Evolutionary conservation across 1,140 invertebrate species (phyloP), one percentile per base, ranked within the genome.

Genomic region (Mya arenaria): DNA sequence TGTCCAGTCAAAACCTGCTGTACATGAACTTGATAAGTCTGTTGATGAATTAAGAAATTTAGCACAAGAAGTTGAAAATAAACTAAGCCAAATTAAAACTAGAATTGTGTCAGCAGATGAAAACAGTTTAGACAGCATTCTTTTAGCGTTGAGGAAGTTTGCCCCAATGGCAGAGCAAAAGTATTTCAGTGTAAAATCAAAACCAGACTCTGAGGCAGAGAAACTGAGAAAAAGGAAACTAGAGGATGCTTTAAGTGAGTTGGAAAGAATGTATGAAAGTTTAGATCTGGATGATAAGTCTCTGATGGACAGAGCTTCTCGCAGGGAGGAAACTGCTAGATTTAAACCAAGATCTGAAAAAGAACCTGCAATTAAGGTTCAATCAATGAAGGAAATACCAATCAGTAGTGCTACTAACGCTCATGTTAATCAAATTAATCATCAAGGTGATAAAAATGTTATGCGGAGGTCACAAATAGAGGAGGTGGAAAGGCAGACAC

Each of bases 51-150:
- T 91, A 6, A 86, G 86, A 68, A 77, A 86, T 6, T 66, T 91
- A 32, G 90, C 90, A 6, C 84, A 86, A 44, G 87, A 88, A 77
- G 90, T 91, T 6, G 90, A 91, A 72, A 68, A 71, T 36, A 89
- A 87, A 58, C 80, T 91, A 25, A 82, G 82, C 52, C 69, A 84
- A 28, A 91, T 91, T n/a, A 90, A 90, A 62, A 82, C 82, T 13
- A 88, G 86, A 65, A 88, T 91, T 65, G 83, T 89, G 1, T 80
- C 79, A 44, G 87, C 89, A 17, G 89, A 91, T 80, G 90, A 90
- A 77, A 80, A 87, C 15, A 88, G 86, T 66, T 63, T 91, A 0
- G 90, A 91, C 66, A 86, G 80, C 13, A 89, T 91, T 56, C 71
- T 91, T 19, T 25, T 82, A 3, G 84, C 90, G 25, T 69, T 91